Conservation (phyloP, 2,888 invertebrate species). For the Drosophila paracracens region DNA sequence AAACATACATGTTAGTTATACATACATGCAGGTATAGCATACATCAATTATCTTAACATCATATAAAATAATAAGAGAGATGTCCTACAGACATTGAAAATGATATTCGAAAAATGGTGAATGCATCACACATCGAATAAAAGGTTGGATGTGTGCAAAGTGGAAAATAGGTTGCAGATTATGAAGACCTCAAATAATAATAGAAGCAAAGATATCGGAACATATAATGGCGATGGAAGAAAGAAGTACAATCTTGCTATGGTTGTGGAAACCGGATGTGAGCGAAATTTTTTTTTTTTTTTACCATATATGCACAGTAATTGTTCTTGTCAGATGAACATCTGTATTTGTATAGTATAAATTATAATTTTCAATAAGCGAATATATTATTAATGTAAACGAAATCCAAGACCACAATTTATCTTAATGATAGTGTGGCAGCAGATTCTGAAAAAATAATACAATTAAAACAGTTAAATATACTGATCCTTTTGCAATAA, state of each 20-base stretch:
- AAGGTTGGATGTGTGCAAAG: too few species aligned
- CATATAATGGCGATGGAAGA: background rate
- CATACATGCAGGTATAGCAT: too few species aligned
- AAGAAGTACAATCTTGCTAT: background rate
- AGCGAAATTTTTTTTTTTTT: background rate
- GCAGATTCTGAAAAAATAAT: background rate
- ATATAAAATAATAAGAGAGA: background rate
- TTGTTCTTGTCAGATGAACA: background rate
- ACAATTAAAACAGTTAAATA: background rate
- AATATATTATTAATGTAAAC: background rate
- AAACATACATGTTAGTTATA: background rate
- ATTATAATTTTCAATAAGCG: background rate
- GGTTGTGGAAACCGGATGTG: background rate
- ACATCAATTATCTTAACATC: background rate
- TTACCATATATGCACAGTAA: background rate
- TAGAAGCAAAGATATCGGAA: background rate
- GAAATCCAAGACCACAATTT: background rate
- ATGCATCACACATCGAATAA: background rate
- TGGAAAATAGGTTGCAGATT: too few species aligned
- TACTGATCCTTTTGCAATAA: background rate
- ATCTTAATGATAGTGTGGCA: background rate
- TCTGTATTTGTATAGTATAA: background rate
- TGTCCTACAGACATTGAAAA: background rate
- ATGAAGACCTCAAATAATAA: background rate
- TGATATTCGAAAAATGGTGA: background rate